phyloP scores from a whole-genome alignment of 2,888 invertebrate genomes.

The Leptarthrus brevirostris region DNA sequence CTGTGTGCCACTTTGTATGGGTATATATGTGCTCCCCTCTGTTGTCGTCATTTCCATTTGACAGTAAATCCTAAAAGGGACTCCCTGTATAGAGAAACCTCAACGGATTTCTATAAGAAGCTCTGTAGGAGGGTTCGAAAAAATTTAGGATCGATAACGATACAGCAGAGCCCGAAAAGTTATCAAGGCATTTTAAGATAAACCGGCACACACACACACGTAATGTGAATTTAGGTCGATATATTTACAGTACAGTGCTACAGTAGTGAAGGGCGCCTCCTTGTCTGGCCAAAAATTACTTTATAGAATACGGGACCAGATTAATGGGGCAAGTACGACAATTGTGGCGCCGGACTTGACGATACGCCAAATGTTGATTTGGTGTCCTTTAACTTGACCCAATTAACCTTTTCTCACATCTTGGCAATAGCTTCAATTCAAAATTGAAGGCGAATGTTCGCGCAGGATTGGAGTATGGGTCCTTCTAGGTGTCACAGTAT shows the following conservation, averaged over 20 bases:
- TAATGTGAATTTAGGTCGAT: neutral
- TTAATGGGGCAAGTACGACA: slow-evolving; percentile 8
- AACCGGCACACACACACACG: neutral
- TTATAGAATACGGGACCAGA: neutral
- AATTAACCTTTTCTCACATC: neutral
- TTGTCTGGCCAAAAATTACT: slow-evolving; percentile 23
- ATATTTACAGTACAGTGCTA: neutral
- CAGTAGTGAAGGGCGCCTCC: neutral
- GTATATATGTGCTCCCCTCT: too few relatives aligned
- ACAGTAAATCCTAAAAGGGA: neutral
- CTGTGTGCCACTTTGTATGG: too few relatives aligned
- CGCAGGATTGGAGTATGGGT: too few relatives aligned
- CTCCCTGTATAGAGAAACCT: neutral
- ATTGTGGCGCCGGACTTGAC: neutral
- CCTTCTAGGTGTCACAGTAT: too few relatives aligned
- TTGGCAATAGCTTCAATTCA: neutral
- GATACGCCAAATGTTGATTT: neutral
- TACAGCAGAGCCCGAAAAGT: neutral
- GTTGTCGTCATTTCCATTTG: neutral
- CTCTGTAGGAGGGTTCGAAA: neutral
- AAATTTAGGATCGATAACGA: slow-evolving; percentile 16
- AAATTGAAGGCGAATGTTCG: too few relatives aligned
- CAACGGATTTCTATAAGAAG: neutral
- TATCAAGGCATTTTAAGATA: neutral
- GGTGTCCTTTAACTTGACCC: neutral